Conservation (phyloP, 2,797 vertebrate genomes). For the Decapterus maruadsi region DNA sequence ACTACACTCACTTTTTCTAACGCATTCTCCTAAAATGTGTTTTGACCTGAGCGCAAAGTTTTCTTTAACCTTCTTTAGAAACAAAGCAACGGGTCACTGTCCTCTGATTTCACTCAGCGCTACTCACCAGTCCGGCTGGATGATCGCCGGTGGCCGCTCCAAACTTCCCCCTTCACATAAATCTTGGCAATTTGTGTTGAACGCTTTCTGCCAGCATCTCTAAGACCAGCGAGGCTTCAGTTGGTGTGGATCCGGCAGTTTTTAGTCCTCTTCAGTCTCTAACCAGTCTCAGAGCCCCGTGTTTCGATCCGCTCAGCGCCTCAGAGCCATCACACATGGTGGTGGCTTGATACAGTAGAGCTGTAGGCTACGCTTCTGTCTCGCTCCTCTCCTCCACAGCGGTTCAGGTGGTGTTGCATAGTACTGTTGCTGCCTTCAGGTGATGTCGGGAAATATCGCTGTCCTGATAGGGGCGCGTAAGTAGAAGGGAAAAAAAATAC, state of each 20-base stretch:
- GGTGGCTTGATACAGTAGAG: conserved; percentile 46
- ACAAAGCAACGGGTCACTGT: conserved; percentile 1
- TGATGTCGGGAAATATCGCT: conserved; percentile 56
- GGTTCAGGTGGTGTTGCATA: conserved; percentile 64
- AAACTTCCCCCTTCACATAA: conserved; percentile 83
- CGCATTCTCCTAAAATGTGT: background rate
- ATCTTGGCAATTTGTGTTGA: conserved; percentile 63
- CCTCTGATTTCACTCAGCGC: conserved; percentile 10
- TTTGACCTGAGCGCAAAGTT: conserved; percentile 60
- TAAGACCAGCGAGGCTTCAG: conserved; percentile 36
- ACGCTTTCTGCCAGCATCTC: conserved; percentile 68
- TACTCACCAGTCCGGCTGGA: conserved; percentile 89
- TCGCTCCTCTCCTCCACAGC: conserved; percentile 62
- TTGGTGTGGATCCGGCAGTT: conserved; percentile 40
- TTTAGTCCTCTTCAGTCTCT: conserved; percentile 45
- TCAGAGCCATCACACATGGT: conserved; percentile 59
- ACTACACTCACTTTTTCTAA: background rate
- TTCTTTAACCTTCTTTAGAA: background rate
- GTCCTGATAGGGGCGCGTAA: conserved; percentile 18
- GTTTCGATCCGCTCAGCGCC: conserved; percentile 55
- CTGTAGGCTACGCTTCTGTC: conserved; percentile 46
- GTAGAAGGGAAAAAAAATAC: background rate
- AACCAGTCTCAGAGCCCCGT: conserved; percentile 35
- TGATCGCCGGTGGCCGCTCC: conserved; percentile 69
- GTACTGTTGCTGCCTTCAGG: conserved; percentile 70